Percentiles rank a stretch among this genome's conserved stretches.
Conservation (phyloP, 2,113 vertebrate genomes). For the Tympanuchus pallidicinctus region DNA sequence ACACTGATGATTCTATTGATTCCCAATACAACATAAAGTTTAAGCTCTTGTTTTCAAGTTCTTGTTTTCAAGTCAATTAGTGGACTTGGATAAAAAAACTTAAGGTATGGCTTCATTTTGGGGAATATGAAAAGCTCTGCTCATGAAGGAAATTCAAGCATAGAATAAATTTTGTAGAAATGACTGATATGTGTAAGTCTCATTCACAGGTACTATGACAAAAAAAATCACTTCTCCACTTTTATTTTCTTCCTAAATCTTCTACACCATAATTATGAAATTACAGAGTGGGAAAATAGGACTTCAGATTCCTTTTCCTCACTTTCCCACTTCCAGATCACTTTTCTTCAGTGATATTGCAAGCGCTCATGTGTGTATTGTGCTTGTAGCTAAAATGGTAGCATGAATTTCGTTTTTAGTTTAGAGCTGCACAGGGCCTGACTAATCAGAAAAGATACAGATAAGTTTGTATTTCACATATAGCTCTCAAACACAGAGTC, state of each 20-base stretch:
- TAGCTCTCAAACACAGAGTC: neutral
- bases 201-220: neutral
- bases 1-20: slow-evolving; percentile 25
- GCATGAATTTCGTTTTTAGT: neutral
- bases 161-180: neutral
- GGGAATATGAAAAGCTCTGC: neutral
- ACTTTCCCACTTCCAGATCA: too few relatives aligned
- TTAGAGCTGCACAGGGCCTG: neutral
- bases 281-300: neutral
- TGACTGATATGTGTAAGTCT: neutral
- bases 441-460: neutral
- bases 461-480: neutral
- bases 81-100: neutral
- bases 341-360: neutral
- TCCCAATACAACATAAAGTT: slow-evolving; percentile 26
- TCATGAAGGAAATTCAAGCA: neutral
- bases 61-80: slow-evolving; percentile 30
- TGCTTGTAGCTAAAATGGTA: neutral
- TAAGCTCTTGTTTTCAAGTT: neutral
- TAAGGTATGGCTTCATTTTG: neutral
- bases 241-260: neutral
- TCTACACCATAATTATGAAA: neutral
- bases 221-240: neutral
- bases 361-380: neutral
- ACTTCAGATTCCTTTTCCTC: neutral